Evolutionary conservation across 2,113 vertebrate species (phyloP).

Genomic region (Phocoena phocoena): DNA sequence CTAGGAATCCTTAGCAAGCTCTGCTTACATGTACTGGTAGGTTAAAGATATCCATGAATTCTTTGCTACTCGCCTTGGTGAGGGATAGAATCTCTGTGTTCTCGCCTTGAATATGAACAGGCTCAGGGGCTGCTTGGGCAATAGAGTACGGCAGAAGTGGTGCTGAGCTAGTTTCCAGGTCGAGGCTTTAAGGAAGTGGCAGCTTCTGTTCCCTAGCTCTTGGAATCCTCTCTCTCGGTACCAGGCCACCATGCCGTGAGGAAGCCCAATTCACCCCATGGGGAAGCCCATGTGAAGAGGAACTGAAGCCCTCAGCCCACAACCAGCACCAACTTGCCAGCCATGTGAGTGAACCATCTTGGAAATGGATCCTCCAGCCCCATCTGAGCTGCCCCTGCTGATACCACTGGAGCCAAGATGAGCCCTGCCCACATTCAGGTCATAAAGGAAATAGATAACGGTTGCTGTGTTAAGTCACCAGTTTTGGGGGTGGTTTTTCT

Average conservation of each 20-base stretch:
- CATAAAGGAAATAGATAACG: accelerated
- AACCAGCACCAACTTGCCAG: not conserved
- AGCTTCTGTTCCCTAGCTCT: not conserved
- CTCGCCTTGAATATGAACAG: not conserved
- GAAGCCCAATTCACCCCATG: not conserved
- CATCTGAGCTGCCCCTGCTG: not conserved
- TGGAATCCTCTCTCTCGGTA: not conserved
- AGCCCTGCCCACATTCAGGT: not conserved
- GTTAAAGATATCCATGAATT: not conserved
- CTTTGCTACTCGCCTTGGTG: accelerated
- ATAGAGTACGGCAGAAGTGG: not conserved
- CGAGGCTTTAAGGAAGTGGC: not conserved
- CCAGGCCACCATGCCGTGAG: not conserved
- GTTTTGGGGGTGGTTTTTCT: not conserved
- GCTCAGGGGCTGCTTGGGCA: not conserved
- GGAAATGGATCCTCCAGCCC: not conserved
- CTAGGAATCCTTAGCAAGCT: not conserved
- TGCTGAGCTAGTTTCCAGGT: not conserved
- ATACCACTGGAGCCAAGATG: not conserved
- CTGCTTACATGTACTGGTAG: too few species aligned
- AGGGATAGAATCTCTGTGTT: not conserved
- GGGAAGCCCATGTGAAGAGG: not conserved
- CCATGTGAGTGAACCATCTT: accelerated
- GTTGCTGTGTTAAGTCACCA: not conserved
- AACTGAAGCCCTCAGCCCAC: not conserved